Evolutionary conservation across 2,797 vertebrate genomes (phyloP), one percentile per base, ranked within the genome.

Genomic region (Phoeniculus purpureus): DNA sequence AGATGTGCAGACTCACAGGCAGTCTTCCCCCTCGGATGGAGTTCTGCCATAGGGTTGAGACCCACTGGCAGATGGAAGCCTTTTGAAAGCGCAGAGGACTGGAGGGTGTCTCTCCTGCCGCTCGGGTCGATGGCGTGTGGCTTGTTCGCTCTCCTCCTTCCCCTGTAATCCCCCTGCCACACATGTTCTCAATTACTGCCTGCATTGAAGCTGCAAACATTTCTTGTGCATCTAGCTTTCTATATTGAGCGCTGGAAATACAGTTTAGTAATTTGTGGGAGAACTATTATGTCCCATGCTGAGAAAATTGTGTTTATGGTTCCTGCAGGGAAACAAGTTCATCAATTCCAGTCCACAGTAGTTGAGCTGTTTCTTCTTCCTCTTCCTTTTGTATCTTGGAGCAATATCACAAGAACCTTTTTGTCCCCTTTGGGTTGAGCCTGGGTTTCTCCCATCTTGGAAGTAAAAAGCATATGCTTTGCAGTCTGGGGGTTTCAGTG

Each of bases 181-280:
- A 87, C 81, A 67, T 91, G 82, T 94, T 93, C 92, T 93, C 90
- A 92, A 47, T 95, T 90, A 92, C 89, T 81, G 77, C 74, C 87
- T 90, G 58, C 74, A 79, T 7, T 81, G 73, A 87, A 82, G 62
- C 87, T 94, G 73, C 55, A 72, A 93, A 78, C 70, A 37, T 64
- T 84, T 61, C 74, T 91, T 81, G 47, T 75, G 62, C 73, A 81
- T 94, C 80, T 79, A 43, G 73, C 80, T 91, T 93, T 89, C 85
- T 95, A 65, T 77, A 87, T 87, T 40, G 74, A 95, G 87, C 10
- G 0, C 29, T 94, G 82, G 74, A 93, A 95, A 90, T 88, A 75
- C 2, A 91, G 85, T 93, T 76, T 79, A 93, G 85, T 92, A 85
- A 80, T 89, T n/a, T 88, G 82, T 79, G 67, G 43, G 64, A 91